Percentiles rank a stretch among this genome's conserved stretches.
phyloP scores from a whole-genome alignment of 2,888 invertebrate genomes.

The Mycogona germanica region DNA sequence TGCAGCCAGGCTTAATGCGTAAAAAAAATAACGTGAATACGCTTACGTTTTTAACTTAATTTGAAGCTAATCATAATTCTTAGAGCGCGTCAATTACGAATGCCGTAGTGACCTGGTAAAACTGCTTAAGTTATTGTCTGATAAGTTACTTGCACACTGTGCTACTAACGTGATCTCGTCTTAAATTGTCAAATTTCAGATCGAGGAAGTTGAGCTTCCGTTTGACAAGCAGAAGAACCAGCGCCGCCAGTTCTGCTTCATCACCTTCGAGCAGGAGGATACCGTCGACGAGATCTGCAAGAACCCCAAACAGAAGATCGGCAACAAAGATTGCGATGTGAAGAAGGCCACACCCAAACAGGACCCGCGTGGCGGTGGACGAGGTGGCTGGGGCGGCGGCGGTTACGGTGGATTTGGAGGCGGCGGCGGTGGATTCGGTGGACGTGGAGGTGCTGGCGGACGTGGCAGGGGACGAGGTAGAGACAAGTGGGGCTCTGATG shows the following conservation, averaged over 20 bases:
- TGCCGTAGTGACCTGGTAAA: no score
- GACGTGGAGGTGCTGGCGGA: constrained; percentile 27
- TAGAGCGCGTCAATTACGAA: no score
- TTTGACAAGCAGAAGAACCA: constrained; percentile 95
- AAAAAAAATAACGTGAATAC: no score
- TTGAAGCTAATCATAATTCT: no score
- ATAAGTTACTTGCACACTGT: no score
- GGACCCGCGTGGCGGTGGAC: constrained; percentile 41
- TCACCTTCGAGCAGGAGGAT: constrained; percentile 92
- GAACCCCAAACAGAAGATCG: constrained; percentile 84
- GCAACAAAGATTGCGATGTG: constrained; percentile 89
- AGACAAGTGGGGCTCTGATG: constrained; percentile 14
- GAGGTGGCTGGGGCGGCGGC: constrained; percentile 45
- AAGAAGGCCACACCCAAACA: constrained; percentile 90
- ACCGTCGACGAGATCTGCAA: constrained; percentile 83
- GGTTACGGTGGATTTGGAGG: constrained; percentile 39
- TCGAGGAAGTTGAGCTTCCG: constrained; percentile 91
- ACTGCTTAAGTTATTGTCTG: no score
- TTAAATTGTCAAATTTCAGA: constrained; percentile 46
- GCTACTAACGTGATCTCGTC: no score
- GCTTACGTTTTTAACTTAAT: no score
- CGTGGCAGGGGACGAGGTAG: constrained; percentile 23
- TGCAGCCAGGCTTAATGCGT: no score
- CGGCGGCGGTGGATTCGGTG: constrained; percentile 24
- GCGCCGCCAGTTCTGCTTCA: constrained; percentile 93